Percentiles rank a stretch among this genome's conserved stretches.
Conservation (phyloP, 2,113 vertebrate genomes). For the Gallinago jamesoni region DNA sequence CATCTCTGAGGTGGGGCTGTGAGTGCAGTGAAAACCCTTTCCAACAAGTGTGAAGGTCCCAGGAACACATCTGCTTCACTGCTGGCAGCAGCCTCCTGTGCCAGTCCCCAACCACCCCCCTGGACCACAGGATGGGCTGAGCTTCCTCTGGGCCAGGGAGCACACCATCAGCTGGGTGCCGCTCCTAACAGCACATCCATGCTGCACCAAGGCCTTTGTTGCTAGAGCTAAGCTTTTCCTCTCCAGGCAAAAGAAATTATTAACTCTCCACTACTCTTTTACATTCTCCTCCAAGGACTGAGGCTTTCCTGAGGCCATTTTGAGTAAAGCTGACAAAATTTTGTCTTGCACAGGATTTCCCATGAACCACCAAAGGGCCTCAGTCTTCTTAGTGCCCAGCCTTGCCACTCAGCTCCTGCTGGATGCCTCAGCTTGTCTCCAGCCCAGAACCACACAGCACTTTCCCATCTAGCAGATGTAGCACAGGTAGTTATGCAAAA, state of each 20-base stretch:
- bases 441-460: neutral
- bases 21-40: accelerated
- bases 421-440: neutral
- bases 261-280: neutral
- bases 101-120: accelerated
- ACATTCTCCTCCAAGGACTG: neutral
- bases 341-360: neutral
- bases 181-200: accelerated
- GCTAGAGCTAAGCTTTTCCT: neutral
- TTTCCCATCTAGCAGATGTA: neutral
- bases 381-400: neutral
- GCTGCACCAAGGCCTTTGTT: neutral
- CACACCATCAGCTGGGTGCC: accelerated
- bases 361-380: too few relatives aligned
- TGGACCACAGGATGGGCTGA: accelerated
- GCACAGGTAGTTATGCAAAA: neutral
- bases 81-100: accelerated
- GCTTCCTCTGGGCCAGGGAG: neutral
- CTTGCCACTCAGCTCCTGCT: neutral
- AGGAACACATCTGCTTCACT: accelerated
- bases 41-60: neutral
- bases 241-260: neutral
- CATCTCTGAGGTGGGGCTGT: accelerated
- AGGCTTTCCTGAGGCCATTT: neutral
- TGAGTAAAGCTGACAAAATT: neutral